A percentile compares a stretch with the other conserved stretches of the same genome.
Evolutionary conservation across 1,140 invertebrate genomes (phyloP).

Genomic region (Dendrolimus kikuchii): DNA sequence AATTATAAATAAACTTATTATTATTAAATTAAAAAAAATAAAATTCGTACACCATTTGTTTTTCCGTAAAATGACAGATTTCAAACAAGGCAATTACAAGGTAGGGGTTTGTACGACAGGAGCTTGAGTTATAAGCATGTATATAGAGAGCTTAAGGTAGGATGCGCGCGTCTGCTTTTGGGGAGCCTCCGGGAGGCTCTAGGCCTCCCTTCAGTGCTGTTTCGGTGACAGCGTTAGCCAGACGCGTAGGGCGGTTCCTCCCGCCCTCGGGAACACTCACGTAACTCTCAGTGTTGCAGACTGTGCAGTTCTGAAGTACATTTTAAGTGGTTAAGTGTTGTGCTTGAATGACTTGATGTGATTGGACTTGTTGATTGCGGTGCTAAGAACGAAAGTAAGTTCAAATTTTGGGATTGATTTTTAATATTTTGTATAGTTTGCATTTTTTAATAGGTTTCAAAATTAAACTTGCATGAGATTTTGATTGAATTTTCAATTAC

Average conservation of each 20-base stretch:
- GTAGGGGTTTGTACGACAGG: too few species aligned
- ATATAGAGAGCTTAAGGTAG: conserved; percentile 38
- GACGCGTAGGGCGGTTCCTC: conserved; percentile 31
- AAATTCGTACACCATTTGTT: too few species aligned
- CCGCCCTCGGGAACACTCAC: conserved; percentile 23
- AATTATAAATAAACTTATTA: too few species aligned
- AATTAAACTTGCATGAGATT: too few species aligned
- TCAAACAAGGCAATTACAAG: too few species aligned
- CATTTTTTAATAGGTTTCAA: too few species aligned
- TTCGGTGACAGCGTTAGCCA: conserved; percentile 22
- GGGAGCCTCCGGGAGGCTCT: conserved; percentile 33
- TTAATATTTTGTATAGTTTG: too few species aligned
- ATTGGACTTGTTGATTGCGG: conserved; percentile 29
- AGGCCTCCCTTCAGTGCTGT: conserved; percentile 58
- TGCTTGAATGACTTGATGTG: conserved; percentile 40
- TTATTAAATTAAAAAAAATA: too few species aligned
- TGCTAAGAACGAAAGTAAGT: conserved; percentile 26
- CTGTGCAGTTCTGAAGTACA: conserved; percentile 13
- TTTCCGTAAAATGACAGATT: too few species aligned
- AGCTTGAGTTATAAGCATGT: conserved; percentile 1
- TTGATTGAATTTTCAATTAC: too few species aligned
- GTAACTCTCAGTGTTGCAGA: conserved; percentile 18
- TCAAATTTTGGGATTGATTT: too few species aligned
- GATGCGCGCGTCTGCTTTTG: conserved; percentile 59
- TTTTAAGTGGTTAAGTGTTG: conserved; percentile 40